A percentile compares a stretch with the other conserved stretches of the same genome.
Evolutionary conservation across 1,140 invertebrate species (phyloP).

Genomic region (Cydia fagiglandana): DNA sequence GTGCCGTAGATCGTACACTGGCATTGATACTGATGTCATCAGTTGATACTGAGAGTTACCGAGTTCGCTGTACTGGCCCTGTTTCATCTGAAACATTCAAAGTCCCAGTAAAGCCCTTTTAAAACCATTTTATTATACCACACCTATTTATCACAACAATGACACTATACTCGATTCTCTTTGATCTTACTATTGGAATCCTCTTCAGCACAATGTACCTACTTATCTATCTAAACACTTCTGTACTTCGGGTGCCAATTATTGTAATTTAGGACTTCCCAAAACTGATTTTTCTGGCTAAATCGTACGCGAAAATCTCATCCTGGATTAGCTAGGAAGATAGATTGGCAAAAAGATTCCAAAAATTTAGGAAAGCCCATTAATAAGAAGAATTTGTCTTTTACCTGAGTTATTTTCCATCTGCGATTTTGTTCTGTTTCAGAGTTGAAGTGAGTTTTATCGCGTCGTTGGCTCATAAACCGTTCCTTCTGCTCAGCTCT

Average conservation of each 20-base stretch:
- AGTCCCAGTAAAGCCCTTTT: not conserved
- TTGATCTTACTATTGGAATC: too few species aligned
- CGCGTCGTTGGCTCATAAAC: conserved; percentile 81
- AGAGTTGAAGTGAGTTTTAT: conserved; percentile 78
- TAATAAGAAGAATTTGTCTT: too few species aligned
- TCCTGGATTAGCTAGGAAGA: too few species aligned
- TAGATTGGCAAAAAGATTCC: not conserved
- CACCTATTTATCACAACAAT: too few species aligned
- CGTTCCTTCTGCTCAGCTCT: conserved; percentile 87
- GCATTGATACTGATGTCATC: conserved; percentile 95
- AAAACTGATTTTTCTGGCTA: too few species aligned
- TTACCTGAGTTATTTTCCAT: conserved; percentile 73
- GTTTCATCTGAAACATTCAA: conserved; percentile 76
- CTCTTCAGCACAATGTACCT: too few species aligned
- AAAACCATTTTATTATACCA: not conserved
- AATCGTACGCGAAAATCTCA: too few species aligned
- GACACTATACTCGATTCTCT: too few species aligned
- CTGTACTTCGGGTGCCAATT: too few species aligned
- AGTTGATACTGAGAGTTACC: conserved; percentile 83
- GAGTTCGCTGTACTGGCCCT: conserved; percentile 81
- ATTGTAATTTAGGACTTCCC: too few species aligned
- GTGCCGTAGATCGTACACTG: conserved; percentile 91
- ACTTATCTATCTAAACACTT: too few species aligned
- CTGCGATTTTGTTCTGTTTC: conserved; percentile 80
- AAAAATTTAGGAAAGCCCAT: not conserved